Base-by-base conservation (phyloP, 2,113 vertebrate genomes). In the Protomyctophum bolini region DNA sequence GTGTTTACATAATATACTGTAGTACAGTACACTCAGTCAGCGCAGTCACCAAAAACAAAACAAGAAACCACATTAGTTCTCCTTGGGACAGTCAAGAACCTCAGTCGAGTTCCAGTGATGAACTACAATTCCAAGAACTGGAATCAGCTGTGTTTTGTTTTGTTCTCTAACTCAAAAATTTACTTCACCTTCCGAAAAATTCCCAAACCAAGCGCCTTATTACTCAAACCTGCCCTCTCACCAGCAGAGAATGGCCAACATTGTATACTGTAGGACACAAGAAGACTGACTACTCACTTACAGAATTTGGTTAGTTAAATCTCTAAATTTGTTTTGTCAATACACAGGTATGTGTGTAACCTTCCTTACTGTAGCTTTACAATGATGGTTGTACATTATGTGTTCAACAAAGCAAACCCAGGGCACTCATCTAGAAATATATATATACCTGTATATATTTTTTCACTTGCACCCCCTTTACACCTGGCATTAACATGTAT, bases 191-290 rank as follows among this genome's bases (percentile, higher is more conserved):
- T 61, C 45, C 14, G 11, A 12, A 47, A 61, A 77, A 79, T 54
- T 72, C 72, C 74, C 63, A 7, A 81, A 80, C 78, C 76, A 89
- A 91, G 84, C 86, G 85, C 88, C 89, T 91, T 89, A 88, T 63
- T 41, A 57, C 66, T 76, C 47, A 14, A 47, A 68, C 84, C 82
- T 74, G 71, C 79, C 63, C 21, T 72, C 67, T 83, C 79, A 82
- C 80, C 81, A 85, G 80, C 86, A 82, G 75, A 74, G 56, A 77
- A 71, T 6, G 61, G 79, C 60, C 79, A 78, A 71, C 60, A 57
- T 67, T 81, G 81, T 67, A 41, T 72, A 21, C 21, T 21, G 21
- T 21, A 81, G 47, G 60, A 63, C n/a, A 21, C 63, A 61, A 14
- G 51, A 80, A 3, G 21, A 21, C 64, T 83, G 15, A 29, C 57